A percentile compares a stretch with the other conserved stretches of the same genome.
Conservation (phyloP, 2,113 vertebrate species). For the Microcebus murinus region DNA sequence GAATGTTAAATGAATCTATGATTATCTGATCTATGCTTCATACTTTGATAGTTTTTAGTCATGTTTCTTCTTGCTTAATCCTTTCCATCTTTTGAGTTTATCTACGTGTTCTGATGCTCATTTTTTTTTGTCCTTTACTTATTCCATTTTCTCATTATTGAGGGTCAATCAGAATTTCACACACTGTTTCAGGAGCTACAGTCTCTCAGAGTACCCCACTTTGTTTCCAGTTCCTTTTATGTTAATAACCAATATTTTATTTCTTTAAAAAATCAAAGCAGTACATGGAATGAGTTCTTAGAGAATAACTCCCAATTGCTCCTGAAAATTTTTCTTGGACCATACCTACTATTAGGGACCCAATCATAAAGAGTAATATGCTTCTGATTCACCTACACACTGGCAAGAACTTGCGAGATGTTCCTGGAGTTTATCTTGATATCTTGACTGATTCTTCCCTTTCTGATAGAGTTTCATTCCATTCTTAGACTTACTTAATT, state of each 20-base stretch:
- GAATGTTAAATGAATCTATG: not conserved
- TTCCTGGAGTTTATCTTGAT: not conserved
- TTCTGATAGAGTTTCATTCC: not conserved
- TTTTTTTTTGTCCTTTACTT: slow-evolving; percentile 5
- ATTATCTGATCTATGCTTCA: not conserved
- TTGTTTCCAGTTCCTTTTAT: not conserved
- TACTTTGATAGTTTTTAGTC: not conserved
- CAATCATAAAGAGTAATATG: not conserved
- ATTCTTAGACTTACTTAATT: not conserved
- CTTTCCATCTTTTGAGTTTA: not conserved
- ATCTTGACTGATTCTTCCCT: not conserved
- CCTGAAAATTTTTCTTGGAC: not conserved
- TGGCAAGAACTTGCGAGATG: not conserved
- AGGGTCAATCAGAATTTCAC: not conserved
- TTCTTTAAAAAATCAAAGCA: not conserved
- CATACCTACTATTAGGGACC: not conserved
- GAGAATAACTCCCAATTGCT: not conserved
- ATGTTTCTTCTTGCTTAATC: not conserved
- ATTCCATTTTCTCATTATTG: not conserved
- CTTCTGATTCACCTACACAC: not conserved
- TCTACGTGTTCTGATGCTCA: not conserved
- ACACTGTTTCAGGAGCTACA: not conserved
- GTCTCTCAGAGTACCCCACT: not conserved
- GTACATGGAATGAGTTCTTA: not conserved
- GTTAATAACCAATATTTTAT: not conserved